Evolutionary conservation across 2,888 invertebrate genomes (phyloP), one percentile per base, ranked within the genome.

Genomic region (Drosophila aldrichi): DNA sequence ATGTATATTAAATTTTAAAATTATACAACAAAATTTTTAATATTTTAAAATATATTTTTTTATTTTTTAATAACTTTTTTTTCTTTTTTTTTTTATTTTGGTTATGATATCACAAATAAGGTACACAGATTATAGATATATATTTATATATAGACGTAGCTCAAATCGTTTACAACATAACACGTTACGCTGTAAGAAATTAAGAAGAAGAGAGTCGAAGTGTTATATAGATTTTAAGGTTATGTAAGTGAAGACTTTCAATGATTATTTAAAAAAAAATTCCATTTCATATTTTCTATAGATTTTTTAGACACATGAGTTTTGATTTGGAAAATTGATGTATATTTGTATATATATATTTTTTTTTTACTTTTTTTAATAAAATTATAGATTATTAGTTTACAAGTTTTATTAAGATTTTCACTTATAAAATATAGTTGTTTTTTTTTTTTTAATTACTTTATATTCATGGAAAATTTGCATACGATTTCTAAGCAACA

Each of bases 51-150:
- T 70, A n/a, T 64, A 29, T 54, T 22, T 29, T 29, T 49, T 43
- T 12, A 10, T 18, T 56, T 69, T 22, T 36, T 36, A 16, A 38
- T 38, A 38, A 67, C 41, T 56, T 22, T 48, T n/a, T 25, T 44
- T 32, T 25, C n/a, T 25, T 46, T 46, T 12, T 34, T 34, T 34
- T 12, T 57, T 46, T 49, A 48, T 66, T 66, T 85, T 54, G 72
- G 81, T 88, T 88, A 88, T 81, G 78, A 82, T 89, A 90, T 90
- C 90, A 90, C 89, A 90, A 89, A 89, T 74, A 84, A 90, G 89
- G 89, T 89, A 90, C 90, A 82, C 87, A 78, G 84, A 86, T 89
- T 72, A 72, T 72, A 72, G 77, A 87, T 83, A 74, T 72, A 68
- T 74, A 62, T 71, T 58, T 56, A 32, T 43, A 12, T 34, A 29